These are phyloP conservation scores for Pristionchus entomophagus DNA, from an alignment of 2,888 invertebrate species.

Conservation along the genomic window DNA sequence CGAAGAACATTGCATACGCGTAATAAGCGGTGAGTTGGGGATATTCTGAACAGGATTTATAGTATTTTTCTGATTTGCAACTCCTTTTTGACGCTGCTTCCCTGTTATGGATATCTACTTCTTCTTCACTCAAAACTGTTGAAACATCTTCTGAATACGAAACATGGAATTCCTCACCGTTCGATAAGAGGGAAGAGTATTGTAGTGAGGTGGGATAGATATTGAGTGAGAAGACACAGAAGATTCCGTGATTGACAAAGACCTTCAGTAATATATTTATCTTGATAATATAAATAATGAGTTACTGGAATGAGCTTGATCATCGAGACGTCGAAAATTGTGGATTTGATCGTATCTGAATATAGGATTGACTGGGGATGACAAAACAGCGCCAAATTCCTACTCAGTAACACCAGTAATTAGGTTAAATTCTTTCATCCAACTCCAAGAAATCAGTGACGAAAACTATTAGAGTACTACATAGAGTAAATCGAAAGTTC, in stretches of 20 bases:
- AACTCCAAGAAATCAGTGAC: background rate
- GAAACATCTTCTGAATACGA: no score
- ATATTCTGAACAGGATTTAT: background rate
- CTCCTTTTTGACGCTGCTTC: no score
- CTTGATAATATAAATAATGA: background rate
- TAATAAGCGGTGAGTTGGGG: constrained; percentile 35
- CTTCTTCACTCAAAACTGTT: no score
- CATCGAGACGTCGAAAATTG: background rate
- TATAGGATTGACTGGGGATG: background rate
- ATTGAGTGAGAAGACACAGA: background rate
- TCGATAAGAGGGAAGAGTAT: background rate
- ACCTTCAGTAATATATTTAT: background rate
- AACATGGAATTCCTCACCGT: background rate
- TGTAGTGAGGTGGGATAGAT: constrained; percentile 41
- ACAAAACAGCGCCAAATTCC: no score
- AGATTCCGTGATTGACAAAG: constrained; percentile 10
- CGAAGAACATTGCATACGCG: constrained; percentile 33
- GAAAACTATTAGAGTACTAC: no score
- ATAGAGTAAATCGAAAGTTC: no score
- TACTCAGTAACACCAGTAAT: no score
- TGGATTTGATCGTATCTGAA: background rate
- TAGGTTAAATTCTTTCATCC: no score
- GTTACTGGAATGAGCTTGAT: constrained; percentile 2
- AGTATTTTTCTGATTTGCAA: no score
- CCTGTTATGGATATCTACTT: no score